A percentile compares a stretch with the other conserved stretches of the same genome.
Evolutionary conservation across 2,113 vertebrate genomes (phyloP).

Genomic region (Fregata magnificens): DNA sequence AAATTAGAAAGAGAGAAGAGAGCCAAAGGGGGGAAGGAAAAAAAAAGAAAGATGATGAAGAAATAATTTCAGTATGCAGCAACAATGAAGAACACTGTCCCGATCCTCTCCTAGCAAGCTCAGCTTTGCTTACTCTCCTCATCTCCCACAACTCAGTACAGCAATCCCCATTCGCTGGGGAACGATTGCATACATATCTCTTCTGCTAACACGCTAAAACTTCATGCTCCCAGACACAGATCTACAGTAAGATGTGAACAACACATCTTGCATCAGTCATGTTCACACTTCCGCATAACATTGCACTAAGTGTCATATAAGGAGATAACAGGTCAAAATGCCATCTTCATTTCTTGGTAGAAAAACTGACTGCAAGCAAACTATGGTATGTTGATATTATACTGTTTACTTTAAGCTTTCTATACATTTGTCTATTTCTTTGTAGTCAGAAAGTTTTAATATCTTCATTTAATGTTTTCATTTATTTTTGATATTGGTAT

Average conservation of each 20-base stretch:
- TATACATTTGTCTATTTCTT: background rate
- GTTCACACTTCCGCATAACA: background rate
- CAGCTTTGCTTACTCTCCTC: background rate
- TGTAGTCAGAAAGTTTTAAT: background rate
- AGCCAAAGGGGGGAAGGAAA: background rate
- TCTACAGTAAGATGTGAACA: background rate
- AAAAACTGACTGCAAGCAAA: background rate
- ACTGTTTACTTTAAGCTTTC: background rate
- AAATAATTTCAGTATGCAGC: background rate
- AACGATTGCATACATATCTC: fast-evolving
- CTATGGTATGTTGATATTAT: background rate
- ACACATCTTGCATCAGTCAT: background rate
- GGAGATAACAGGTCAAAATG: background rate
- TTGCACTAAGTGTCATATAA: background rate
- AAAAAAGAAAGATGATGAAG: background rate
- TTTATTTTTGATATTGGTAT: background rate
- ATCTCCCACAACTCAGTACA: too few species aligned
- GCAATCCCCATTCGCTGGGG: background rate
- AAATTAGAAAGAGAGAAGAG: background rate
- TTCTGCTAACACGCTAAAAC: background rate
- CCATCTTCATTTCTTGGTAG: background rate
- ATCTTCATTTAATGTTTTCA: background rate
- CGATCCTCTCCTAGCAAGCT: background rate
- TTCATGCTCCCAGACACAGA: background rate
- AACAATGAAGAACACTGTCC: background rate